Evolutionary conservation across 2,888 invertebrate species (phyloP).

Genomic region (Trypoxylon attenuatum): DNA sequence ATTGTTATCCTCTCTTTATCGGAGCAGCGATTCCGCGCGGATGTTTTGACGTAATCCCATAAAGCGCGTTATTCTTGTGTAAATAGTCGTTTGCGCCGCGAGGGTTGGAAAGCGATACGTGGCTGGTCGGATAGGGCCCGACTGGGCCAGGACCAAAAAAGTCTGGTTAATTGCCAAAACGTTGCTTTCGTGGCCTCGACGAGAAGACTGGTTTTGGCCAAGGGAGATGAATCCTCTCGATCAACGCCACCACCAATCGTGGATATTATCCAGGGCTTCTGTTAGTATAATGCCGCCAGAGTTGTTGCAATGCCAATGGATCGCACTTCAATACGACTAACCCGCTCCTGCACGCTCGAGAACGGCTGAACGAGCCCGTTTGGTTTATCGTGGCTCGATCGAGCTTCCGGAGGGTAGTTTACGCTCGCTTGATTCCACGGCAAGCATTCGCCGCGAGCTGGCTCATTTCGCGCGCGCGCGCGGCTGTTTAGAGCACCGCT

Average conservation of each 20-base stretch:
- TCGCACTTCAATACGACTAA: conserved; percentile 1
- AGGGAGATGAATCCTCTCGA: too few relatives aligned
- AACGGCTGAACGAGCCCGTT: conserved; percentile 9
- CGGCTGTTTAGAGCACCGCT: conserved; percentile 16
- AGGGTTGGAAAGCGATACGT: conserved; percentile 48
- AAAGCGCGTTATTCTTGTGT: conserved; percentile 70
- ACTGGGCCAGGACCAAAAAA: not conserved
- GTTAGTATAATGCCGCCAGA: too few relatives aligned
- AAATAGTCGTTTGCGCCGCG: conserved; percentile 58
- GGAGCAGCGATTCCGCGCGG: conserved; percentile 54
- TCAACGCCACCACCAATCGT: too few relatives aligned
- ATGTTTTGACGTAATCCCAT: conserved; percentile 73
- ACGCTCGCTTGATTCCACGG: conserved; percentile 28
- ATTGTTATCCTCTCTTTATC: conserved; percentile 47
- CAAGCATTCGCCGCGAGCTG: not conserved
- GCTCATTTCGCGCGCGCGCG: conserved; percentile 7
- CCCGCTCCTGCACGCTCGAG: conserved; percentile 18
- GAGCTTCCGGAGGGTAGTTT: conserved; percentile 27
- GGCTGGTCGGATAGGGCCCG: conserved; percentile 1
- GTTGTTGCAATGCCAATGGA: not conserved
- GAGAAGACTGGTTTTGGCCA: conserved; percentile 34
- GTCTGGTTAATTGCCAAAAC: conserved; percentile 45
- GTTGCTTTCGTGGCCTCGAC: conserved; percentile 28
- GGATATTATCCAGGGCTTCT: too few relatives aligned
- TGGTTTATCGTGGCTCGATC: conserved; percentile 4